Conservation (phyloP, 2,888 invertebrate genomes). For the Eristalis tenax region DNA sequence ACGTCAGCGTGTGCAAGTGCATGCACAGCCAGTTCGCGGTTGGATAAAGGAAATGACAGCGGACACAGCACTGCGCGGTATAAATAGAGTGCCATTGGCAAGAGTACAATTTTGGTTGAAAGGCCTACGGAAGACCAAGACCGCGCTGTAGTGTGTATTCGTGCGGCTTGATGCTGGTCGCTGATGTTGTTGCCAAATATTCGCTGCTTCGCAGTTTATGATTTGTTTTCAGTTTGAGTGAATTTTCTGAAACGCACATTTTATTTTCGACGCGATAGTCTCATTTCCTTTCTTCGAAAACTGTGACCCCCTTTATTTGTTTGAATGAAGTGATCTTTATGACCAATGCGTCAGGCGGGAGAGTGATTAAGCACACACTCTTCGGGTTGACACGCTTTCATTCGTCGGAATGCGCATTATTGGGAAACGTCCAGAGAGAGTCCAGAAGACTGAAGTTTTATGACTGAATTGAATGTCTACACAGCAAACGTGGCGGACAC, state of each 20-base stretch:
- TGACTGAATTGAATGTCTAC: no score
- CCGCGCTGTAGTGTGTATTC: background rate
- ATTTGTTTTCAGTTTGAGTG: constrained; percentile 29
- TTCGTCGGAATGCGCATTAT: background rate
- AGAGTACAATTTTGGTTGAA: constrained; percentile 31
- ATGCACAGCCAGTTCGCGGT: background rate
- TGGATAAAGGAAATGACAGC: constrained; percentile 27
- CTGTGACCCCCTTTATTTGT: background rate
- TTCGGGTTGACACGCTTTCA: constrained; percentile 2
- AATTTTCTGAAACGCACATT: constrained; percentile 48
- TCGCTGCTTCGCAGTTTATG: constrained; percentile 11
- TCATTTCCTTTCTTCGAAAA: background rate
- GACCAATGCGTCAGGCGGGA: constrained; percentile 14
- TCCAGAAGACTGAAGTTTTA: no score
- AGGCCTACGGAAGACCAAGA: constrained; percentile 54
- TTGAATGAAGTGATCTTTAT: background rate
- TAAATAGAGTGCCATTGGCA: constrained; percentile 40
- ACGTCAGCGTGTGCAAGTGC: background rate
- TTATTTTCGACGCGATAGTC: constrained; percentile 9
- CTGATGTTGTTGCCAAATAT: constrained; percentile 33
- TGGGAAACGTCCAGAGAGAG: background rate
- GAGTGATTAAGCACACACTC: constrained; percentile 7
- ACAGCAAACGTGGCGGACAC: no score
- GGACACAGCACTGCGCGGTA: constrained; percentile 13
- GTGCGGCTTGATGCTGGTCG: background rate